These are phyloP conservation scores for Todiramphus chloris DNA, from an alignment of 2,113 vertebrate genomes.

Conservation along the genomic window DNA sequence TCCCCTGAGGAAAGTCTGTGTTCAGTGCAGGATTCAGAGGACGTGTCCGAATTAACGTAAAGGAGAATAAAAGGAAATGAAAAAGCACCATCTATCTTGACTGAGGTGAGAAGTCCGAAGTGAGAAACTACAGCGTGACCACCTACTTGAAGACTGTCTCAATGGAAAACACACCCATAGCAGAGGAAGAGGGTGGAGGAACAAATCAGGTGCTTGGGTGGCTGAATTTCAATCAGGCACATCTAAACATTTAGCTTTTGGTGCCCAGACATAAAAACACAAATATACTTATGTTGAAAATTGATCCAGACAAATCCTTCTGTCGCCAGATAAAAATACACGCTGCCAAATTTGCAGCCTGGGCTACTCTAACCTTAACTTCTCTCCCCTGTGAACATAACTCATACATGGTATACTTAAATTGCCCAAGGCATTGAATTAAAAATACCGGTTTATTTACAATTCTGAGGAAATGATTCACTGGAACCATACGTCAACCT, in stretches of 20 bases:
- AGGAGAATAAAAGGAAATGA: not conserved
- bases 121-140: not conserved
- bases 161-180: not conserved
- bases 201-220: not conserved
- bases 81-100: not conserved
- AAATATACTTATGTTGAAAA: not conserved
- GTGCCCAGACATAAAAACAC: not conserved
- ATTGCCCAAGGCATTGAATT: constrained; percentile 2
- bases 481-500: not conserved
- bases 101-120: not conserved
- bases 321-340: not conserved
- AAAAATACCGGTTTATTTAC: constrained; percentile 50
- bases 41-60: not conserved
- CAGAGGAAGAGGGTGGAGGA: not conserved
- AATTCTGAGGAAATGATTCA: constrained; percentile 31
- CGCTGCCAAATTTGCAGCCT: not conserved
- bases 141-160: not conserved
- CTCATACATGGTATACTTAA: not conserved
- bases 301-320: not conserved
- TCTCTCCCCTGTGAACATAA: not conserved
- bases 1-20: not conserved
- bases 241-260: not conserved
- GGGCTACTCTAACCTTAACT: not conserved
- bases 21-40: not conserved
- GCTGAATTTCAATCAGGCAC: not conserved